Base-by-base conservation (phyloP, 1,140 invertebrate species). In the Hetaerina americana region DNA sequence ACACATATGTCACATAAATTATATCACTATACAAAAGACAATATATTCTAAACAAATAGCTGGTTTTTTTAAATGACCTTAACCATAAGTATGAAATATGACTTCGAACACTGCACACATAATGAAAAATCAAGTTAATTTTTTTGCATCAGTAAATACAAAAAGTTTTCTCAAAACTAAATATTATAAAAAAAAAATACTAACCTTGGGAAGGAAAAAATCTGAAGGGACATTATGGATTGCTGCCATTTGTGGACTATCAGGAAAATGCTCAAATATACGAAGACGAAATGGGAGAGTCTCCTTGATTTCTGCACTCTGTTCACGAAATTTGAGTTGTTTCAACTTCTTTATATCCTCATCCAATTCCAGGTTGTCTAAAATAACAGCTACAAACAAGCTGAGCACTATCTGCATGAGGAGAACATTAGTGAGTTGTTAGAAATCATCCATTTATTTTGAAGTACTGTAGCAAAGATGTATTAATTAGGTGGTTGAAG, bases 301-400 rank as follows among this genome's bases (percentile, higher is more conserved):
- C 82, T 96, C 89, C 80, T 98, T 98, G 68, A 98, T 98, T 80
- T 97, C 96, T 1, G 97, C 96, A 80, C 95, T 98, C 82, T 98
- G 95, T 80, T 99, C 96, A 22, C 96, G 85, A 76, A 97, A 95
- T 81, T 98, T 95, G 0, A 98, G 82, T 81, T 99, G 98, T 80
- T 99, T 99, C 5, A 99, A 82, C 81, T 99, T 99, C 80, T 99
- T 99, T 26, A 99, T 97, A 77, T 99, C 97, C 83, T 99, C 98
- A 78, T 99, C 97, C 75, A 99, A 84, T 81, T 99, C 97, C 77
- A 99, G 87, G 84, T 99, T 99, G 79, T 99, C 98, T 76, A 99
- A 87, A 84, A 99, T 99, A 1, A 99, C 98, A 72, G 98, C 98
- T 76, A 99, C 98, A 88, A 99, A 99, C 80, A 99, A 92, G 82